phyloP scores from a whole-genome alignment of 2,797 vertebrate genomes.

The Brachyrhaphis roseni region DNA sequence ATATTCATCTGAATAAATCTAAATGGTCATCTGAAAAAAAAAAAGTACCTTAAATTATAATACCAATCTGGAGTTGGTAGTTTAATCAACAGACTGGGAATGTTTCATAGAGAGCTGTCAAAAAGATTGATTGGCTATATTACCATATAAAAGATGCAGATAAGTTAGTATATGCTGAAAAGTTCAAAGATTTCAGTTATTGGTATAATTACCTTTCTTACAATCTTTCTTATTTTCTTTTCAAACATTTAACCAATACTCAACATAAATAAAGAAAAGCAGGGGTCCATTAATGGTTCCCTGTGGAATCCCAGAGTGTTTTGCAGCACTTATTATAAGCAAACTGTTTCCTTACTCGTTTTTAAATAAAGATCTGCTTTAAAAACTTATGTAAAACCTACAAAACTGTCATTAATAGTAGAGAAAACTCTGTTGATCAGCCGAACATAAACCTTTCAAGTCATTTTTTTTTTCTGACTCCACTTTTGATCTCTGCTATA shows the following conservation, averaged over 20 bases:
- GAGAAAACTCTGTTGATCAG: neutral
- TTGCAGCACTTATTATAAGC: neutral
- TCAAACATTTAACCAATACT: neutral
- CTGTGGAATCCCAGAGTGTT: neutral
- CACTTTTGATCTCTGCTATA: neutral
- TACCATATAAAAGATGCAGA: neutral
- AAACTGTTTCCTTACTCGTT: neutral
- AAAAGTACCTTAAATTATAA: neutral
- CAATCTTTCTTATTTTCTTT: neutral
- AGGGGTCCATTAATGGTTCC: neutral
- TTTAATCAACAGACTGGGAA: neutral
- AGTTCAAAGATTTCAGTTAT: neutral
- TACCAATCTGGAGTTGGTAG: neutral
- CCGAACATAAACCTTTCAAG: neutral
- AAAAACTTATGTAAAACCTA: neutral
- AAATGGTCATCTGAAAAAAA: neutral
- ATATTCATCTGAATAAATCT: neutral
- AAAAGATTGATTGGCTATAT: neutral
- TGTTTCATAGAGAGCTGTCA: neutral
- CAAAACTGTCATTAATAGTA: neutral
- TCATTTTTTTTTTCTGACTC: neutral
- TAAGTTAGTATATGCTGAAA: neutral
- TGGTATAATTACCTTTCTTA: neutral
- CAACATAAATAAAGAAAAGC: neutral
- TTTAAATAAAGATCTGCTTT: neutral